Evolutionary conservation across 2,888 invertebrate genomes (phyloP).

Genomic region (Nephrotoma appendiculata): DNA sequence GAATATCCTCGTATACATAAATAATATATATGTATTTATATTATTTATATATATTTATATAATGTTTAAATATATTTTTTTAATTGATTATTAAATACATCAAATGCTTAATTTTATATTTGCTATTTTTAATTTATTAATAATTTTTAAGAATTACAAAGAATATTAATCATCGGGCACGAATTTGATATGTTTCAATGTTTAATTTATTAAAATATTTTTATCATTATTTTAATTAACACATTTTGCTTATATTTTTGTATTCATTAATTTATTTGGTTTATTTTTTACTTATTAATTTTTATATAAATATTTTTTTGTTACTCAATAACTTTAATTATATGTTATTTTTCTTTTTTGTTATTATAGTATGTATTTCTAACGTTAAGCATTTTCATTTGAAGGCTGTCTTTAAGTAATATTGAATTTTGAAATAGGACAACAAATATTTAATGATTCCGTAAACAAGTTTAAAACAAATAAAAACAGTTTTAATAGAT

Average conservation of each 20-base stretch:
- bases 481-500: not conserved
- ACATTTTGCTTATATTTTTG: conserved; percentile 13
- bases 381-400: not conserved
- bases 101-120: not conserved
- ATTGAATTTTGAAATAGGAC: not conserved
- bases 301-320: conserved; percentile 3
- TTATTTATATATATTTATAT: not conserved
- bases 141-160: not conserved
- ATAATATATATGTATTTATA: too few species aligned
- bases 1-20: too few species aligned
- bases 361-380: not conserved
- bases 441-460: not conserved
- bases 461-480: not conserved
- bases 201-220: conserved; percentile 6
- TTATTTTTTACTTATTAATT: not conserved
- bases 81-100: conserved; percentile 1
- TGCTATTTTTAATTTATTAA: not conserved
- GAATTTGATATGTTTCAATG: conserved; percentile 34
- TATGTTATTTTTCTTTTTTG: not conserved
- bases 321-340: not conserved
- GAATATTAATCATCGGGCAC: conserved; percentile 27
- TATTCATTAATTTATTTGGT: conserved; percentile 8
- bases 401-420: not conserved
- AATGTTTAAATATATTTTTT: not conserved
- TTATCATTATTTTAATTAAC: conserved; percentile 13